These are phyloP conservation scores for Papilio aristodemus DNA, from an alignment of 1,140 invertebrate species.

Conservation along the genomic window DNA sequence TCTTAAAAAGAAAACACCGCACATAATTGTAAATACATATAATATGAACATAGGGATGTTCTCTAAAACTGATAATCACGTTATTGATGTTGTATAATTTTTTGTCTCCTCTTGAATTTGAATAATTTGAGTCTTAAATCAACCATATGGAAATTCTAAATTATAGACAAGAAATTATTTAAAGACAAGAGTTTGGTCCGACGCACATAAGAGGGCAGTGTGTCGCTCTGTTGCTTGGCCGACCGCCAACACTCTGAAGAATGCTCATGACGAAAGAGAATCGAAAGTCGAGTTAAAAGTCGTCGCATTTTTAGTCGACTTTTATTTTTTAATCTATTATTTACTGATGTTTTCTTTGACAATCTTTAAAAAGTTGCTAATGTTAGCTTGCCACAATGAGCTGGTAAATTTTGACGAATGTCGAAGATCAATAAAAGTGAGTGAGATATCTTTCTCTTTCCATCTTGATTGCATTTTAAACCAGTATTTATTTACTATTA, in stretches of 20 bases:
- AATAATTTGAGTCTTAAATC: neutral
- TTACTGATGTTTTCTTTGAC: neutral
- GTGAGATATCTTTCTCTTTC: too few species aligned
- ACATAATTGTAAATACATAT: too few species aligned
- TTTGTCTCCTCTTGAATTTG: neutral
- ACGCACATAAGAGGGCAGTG: constrained; percentile 3
- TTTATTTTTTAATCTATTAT: neutral
- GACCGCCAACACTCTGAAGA: constrained; percentile 3
- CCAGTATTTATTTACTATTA: too few species aligned
- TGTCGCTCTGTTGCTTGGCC: neutral
- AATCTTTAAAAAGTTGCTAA: neutral
- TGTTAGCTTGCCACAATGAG: too few species aligned
- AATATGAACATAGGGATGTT: too few species aligned
- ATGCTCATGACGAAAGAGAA: neutral
- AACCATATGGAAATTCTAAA: neutral
- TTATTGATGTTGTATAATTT: neutral
- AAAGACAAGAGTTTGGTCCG: constrained; percentile 1
- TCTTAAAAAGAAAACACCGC: too few species aligned
- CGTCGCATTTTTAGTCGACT: constrained; percentile 4
- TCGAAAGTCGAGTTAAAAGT: constrained; percentile 8
- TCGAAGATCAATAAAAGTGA: too few species aligned
- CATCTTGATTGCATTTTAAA: too few species aligned
- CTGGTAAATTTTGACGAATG: too few species aligned
- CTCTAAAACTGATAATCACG: too few species aligned
- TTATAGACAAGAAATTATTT: constrained; percentile 7